Evolutionary conservation across 1,140 invertebrate species (phyloP), one percentile per base, ranked within the genome.

Genomic region (Microplitis demolitor): DNA sequence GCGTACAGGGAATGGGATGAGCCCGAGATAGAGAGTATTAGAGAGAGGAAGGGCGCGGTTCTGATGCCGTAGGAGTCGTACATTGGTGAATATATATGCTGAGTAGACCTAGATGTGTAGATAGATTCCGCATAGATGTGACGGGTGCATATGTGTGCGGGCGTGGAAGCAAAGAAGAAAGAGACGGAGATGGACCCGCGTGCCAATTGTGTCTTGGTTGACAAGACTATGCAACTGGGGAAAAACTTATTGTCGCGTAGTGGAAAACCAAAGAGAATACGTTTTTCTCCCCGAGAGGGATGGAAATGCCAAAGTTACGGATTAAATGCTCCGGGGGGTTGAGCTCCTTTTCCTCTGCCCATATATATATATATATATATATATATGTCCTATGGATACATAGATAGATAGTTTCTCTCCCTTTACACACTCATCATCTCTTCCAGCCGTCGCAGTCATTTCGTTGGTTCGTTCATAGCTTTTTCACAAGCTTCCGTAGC

Each of bases 81-180:
- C 45, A 54, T 8, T 62, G 3, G 16, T 70, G 58, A 31, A 37
- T 5, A 13, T 51, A 37, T 60, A 85, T 85, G 83, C 53, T 9
- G 16, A n/a, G 13, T 54, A 24, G 24, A 13, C 53, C 4, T 14
- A 54, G 4, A 54, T 56, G n/a, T 56, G n/a, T 56, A 56, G 53
- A 24, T 56, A 56, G n/a, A 84, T 31, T 78, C 82, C 39, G 39
- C 24, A 8, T 45, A 6, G 6, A 45, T 45, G 11, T 45, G 6
- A 45, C 11, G 39, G 6, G 39, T 81, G 77, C 82, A 82, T 82
- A 73, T 33, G 24, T 54, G 45, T 72, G 62, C 69, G 80, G 82
- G 80, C 82, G 78, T 76, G 77, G 80, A 81, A 83, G 82, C 81
- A 82, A 86, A 85, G 84, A 85, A 84, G 85, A 84, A 81, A 84